Evolutionary conservation across 2,888 invertebrate species (phyloP).

Genomic region (Atethmia centrago): DNA sequence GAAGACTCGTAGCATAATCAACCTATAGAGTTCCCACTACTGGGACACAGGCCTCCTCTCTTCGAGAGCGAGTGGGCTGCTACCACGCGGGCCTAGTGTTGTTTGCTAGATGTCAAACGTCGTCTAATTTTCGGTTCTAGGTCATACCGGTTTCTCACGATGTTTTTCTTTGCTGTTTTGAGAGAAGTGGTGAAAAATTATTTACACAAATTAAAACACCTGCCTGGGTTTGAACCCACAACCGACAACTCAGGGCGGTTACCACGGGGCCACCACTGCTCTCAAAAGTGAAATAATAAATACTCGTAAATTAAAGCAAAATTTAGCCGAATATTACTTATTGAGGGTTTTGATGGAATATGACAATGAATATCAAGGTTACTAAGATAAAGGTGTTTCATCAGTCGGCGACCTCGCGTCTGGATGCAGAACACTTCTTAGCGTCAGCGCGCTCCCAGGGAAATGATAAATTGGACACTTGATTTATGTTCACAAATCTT

Average conservation of each 20-base stretch:
- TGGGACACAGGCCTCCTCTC: too few relatives aligned
- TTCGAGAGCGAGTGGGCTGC: too few relatives aligned
- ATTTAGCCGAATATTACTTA: not conserved
- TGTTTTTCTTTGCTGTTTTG: too few relatives aligned
- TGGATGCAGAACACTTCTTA: slow-evolving; percentile 44
- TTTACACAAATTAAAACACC: too few relatives aligned
- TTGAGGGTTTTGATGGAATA: slow-evolving; percentile 12
- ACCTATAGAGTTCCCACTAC: not conserved
- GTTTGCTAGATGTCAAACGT: too few relatives aligned
- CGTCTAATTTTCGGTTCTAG: too few relatives aligned
- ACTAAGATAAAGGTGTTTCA: not conserved
- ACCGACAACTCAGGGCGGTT: too few relatives aligned
- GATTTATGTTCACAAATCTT: slow-evolving; percentile 36
- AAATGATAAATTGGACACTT: slow-evolving; percentile 37
- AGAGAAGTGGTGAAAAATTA: too few relatives aligned
- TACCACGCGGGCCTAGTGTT: too few relatives aligned
- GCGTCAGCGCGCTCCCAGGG: slow-evolving; percentile 11
- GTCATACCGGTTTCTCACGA: too few relatives aligned
- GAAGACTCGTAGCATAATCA: too few relatives aligned
- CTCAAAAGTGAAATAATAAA: not conserved
- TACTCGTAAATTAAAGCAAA: not conserved
- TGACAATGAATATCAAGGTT: slow-evolving; percentile 20
- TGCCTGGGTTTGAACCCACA: too few relatives aligned
- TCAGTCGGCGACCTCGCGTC: not conserved
- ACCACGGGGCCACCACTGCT: not conserved